Percentiles rank a stretch among this genome's conserved stretches.
phyloP scores from a whole-genome alignment of 2,888 invertebrate species.

The Andrena fulva region DNA sequence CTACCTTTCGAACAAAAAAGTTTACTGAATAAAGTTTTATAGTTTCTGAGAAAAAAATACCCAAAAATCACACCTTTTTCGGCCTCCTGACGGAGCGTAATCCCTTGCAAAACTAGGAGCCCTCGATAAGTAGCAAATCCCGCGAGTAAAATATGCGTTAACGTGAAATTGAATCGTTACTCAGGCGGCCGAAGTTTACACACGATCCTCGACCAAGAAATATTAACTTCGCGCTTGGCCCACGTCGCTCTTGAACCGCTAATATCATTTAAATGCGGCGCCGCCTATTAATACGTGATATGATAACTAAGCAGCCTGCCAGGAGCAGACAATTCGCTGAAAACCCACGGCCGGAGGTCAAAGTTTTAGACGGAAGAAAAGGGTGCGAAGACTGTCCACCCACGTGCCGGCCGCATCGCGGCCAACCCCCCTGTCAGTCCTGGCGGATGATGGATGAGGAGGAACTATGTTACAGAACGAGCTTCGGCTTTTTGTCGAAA shows the following conservation, averaged over 20 bases:
- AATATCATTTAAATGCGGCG: slow-evolving; percentile 21
- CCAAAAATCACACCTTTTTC: no score
- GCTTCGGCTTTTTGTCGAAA: slow-evolving; percentile 76
- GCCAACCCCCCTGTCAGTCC: slow-evolving; percentile 1
- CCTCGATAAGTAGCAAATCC: no score
- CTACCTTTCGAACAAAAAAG: no score
- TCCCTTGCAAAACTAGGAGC: no score
- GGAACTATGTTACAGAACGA: slow-evolving; percentile 69
- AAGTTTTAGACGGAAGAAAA: slow-evolving; percentile 24
- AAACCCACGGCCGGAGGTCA: slow-evolving; percentile 21
- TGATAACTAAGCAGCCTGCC: slow-evolving; percentile 4
- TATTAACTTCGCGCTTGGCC: background rate
- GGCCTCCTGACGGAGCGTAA: no score
- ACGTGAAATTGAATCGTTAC: background rate
- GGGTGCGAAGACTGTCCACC: slow-evolving; percentile 25
- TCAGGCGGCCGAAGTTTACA: background rate
- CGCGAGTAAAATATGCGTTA: background rate
- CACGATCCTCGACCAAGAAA: background rate
- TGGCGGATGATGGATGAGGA: slow-evolving; percentile 73
- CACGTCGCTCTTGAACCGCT: slow-evolving; percentile 10
- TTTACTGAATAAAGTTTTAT: no score
- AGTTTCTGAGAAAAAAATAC: no score
- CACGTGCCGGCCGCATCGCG: slow-evolving; percentile 32
- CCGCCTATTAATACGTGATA: slow-evolving; percentile 13
- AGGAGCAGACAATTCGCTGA: slow-evolving; percentile 11